Base-by-base conservation (phyloP, 1,140 invertebrate genomes). In the Drosophila ironensis region DNA sequence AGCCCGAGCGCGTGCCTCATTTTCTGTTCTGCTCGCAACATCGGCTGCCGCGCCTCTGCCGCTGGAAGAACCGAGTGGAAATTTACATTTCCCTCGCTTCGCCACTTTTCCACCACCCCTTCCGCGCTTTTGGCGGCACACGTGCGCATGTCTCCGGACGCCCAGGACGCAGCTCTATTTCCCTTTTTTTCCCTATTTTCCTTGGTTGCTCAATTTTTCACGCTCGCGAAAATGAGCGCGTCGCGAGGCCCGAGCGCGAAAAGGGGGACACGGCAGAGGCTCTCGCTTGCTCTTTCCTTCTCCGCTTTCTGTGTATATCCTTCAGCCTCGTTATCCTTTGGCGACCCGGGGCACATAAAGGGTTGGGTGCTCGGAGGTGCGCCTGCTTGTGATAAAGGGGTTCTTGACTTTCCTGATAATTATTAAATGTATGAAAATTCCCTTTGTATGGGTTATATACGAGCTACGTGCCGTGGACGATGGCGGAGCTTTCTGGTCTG, bases 171-270 rank as follows among this genome's bases (percentile, higher is more conserved):
- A 48, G 73, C 59, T 82, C 54, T 61, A 74, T 73, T 70, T 73
- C 84, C 54, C 42, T 53, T 77, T 72, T 51, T 52, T 60, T 51
- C 50, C 40, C 22, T 52, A 28, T 37, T 59, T 71, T 61, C 27
- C 30, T 30, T 61, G 56, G 60, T 33, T 71, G 41, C 74, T 80
- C 74, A 59, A 57, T 86, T 86, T 84, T 80, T 72, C 75, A 87
- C 70, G 81, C 80, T 86, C 81, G 80, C 80, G 80, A 86, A 86
- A 87, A 86, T 86, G 80, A 84, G 78, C 74, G 78, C 68, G 56
- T 48, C 16, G 19, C 17, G 53, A 57, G 7, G 38, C 42, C 16
- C n/a, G 20, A 25, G 37, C n/a, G 4, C n/a, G 20, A 16, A 25
- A 20, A n/a, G n/a, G n/a, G n/a, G n/a, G n/a, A n/a, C n/a, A n/a